Evolutionary conservation across 2,797 vertebrate genomes (phyloP).

Genomic region (Lagorchestes hirsutus): DNA sequence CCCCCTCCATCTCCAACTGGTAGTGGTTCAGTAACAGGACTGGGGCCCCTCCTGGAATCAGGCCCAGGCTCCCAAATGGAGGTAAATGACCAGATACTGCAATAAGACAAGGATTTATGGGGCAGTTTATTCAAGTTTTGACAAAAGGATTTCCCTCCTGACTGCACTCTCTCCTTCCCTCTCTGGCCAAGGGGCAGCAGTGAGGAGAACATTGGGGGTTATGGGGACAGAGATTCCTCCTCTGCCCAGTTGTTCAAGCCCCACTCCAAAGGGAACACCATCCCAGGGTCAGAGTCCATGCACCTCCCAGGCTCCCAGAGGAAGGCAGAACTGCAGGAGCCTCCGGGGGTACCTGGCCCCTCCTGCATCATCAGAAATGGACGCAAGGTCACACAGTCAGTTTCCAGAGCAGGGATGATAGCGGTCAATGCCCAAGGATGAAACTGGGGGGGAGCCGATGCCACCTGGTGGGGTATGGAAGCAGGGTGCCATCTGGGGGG

Average conservation of each 20-base stretch:
- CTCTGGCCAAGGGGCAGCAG: too few relatives aligned
- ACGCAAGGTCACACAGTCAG: too few relatives aligned
- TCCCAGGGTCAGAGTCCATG: too few relatives aligned
- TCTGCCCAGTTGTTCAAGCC: background rate
- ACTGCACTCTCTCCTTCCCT: background rate
- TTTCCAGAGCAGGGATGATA: too few relatives aligned
- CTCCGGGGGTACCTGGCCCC: too few relatives aligned
- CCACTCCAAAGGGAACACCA: background rate
- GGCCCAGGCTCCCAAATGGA: slow-evolving; percentile 9
- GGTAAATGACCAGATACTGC: background rate
- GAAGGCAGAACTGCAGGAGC: too few relatives aligned
- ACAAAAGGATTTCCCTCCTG: background rate
- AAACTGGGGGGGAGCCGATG: too few relatives aligned
- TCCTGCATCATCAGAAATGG: too few relatives aligned
- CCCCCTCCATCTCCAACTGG: background rate
- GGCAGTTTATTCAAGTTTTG: background rate
- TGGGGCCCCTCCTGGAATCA: background rate
- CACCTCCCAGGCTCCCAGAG: too few relatives aligned
- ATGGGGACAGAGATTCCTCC: background rate
- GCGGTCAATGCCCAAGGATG: too few relatives aligned
- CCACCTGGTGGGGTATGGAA: too few relatives aligned
- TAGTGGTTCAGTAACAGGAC: background rate
- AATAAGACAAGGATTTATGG: background rate
- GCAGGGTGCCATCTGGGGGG: too few relatives aligned
- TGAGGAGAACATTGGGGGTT: background rate